Evolutionary conservation across 2,888 invertebrate species (phyloP).

Genomic region (Rotaria magnacalcarata): DNA sequence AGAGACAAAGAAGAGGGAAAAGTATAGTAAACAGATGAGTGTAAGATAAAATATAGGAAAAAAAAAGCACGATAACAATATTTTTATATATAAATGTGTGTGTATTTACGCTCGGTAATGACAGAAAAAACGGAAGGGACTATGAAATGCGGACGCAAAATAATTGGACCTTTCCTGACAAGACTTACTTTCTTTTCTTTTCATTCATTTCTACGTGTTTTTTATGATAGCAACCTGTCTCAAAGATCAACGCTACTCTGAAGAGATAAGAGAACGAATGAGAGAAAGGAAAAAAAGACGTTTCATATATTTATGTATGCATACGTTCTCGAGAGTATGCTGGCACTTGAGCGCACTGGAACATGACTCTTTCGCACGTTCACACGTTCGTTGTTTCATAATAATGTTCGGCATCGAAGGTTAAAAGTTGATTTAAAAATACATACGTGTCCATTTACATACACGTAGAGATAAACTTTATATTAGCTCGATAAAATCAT

Average conservation of each 20-base stretch:
- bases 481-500: neutral
- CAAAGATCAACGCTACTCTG: neutral
- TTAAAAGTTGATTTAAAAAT: neutral
- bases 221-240: neutral
- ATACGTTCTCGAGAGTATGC: neutral
- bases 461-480: neutral
- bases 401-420: neutral
- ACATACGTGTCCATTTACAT: conserved; percentile 15
- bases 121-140: neutral
- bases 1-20: neutral
- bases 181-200: neutral
- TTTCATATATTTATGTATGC: neutral
- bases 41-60: neutral
- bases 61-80: neutral
- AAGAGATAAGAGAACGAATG: neutral
- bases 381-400: neutral
- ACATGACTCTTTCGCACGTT: neutral
- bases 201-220: neutral
- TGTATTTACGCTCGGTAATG: neutral
- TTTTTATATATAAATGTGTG: neutral
- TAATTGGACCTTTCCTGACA: neutral
- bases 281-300: neutral
- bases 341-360: neutral
- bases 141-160: neutral
- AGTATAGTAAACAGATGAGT: neutral